Base-by-base conservation (phyloP, 2,888 invertebrate species). In the Pseudolycoriella hygida region DNA sequence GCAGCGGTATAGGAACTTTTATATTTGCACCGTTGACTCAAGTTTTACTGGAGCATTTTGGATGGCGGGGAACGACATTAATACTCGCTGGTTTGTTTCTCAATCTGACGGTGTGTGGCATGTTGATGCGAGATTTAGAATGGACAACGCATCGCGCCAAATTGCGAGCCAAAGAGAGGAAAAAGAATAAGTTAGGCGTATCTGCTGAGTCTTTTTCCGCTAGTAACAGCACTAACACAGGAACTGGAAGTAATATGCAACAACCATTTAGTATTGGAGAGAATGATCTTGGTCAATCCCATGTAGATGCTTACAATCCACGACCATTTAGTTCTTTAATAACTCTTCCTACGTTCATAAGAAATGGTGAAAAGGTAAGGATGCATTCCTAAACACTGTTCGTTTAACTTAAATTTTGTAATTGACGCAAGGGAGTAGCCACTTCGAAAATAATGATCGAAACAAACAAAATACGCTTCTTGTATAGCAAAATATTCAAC, bases 1-100 rank as follows among this genome's bases (percentile, higher is more conserved):
- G 89, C 3, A 84, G 84, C 53, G 88, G 88, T 17, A 84, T 87
- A 49, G 89, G 89, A 3, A 89, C 89, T 1, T 86, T 87, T 60
- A 72, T 88, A 46, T 87, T 88, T 58, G 84, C 87, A 8, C 87
- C 87, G 1, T 61, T 88, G 47, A 83, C 80, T 15, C 77, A 83
- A 56, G 68, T 73, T 51, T 69, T 88, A 25, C 65, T 87, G 17
- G 74, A 74, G 40, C 77, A 81, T 56, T 88, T 83, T 60, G 83
- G 82, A 1, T 88, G 87, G 87, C 71, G 84, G 39, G 86, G 84
- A 1, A 82, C 86, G 10, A 81, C 82, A 1, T 63, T 87, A n/a
- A 80, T 88, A 47, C 61, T 88, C 40, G 81, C 85, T 2, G 87
- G 85, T 1, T 61, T 85, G 44, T 85, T 89, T 59, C 65, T 88